A percentile compares a stretch with the other conserved stretches of the same genome.
Conservation (phyloP, 2,113 vertebrate genomes). For the Apteryx owenii region DNA sequence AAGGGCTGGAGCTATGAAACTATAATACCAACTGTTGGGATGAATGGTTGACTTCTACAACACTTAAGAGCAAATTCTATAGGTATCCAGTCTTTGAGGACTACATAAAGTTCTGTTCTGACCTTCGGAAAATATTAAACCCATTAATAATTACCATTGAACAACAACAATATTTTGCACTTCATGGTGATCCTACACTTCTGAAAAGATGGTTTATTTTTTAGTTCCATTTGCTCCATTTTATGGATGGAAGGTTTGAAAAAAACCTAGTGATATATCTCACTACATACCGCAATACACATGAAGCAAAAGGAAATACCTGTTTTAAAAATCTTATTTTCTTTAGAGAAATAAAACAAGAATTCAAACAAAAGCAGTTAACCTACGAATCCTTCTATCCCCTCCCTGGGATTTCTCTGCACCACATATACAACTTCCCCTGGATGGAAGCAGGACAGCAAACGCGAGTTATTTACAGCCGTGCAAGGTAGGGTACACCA, state of each 20-base stretch:
- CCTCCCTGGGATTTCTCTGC: not conserved
- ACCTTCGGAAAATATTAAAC: not conserved
- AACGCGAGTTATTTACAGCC: fast-evolving
- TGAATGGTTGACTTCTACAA: conserved; percentile 62
- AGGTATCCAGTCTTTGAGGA: not conserved
- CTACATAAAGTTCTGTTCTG: not conserved
- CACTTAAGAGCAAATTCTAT: not conserved
- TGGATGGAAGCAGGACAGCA: not conserved
- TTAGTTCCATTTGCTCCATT: not conserved
- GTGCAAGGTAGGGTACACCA: fast-evolving
- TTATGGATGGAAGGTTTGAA: not conserved
- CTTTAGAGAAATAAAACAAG: not conserved
- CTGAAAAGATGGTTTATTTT: not conserved
- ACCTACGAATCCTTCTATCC: not conserved
- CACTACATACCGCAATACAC: not conserved
- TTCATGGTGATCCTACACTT: not conserved
- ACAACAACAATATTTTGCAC: not conserved
- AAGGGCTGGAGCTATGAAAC: conserved; percentile 71
- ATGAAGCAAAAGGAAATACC: not conserved
- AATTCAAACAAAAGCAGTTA: not conserved
- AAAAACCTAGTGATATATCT: not conserved
- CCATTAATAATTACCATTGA: not conserved
- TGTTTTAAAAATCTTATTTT: not conserved
- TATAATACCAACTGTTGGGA: conserved; percentile 64
- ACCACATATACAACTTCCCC: too few relatives aligned